These are phyloP conservation scores for Chaetoderma sp. DNA, from an alignment of 2,888 invertebrate genomes.

Conservation along the genomic window DNA sequence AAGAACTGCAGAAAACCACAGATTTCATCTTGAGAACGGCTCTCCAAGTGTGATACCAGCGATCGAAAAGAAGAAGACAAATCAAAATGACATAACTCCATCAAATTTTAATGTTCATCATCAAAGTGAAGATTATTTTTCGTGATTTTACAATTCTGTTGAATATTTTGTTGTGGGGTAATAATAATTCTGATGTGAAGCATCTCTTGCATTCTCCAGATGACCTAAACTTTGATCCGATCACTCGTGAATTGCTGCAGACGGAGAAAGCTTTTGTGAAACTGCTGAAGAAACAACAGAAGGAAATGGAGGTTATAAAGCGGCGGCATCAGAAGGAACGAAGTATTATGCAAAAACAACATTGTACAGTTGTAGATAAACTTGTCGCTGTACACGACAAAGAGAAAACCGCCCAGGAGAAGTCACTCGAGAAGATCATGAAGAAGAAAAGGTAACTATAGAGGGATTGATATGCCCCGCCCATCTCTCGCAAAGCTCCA, in stretches of 20 bases:
- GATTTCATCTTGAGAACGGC: no score
- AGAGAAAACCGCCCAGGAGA: slow-evolving; percentile 63
- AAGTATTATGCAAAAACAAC: slow-evolving; percentile 82
- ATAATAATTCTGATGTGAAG: no score
- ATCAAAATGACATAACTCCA: no score
- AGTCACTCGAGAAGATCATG: slow-evolving; percentile 74
- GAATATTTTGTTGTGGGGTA: no score
- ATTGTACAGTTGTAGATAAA: slow-evolving; percentile 92
- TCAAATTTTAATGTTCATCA: no score
- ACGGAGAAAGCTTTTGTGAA: slow-evolving; percentile 73
- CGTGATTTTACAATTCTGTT: no score
- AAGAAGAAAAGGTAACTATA: slow-evolving; percentile 77
- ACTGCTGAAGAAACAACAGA: slow-evolving; percentile 93
- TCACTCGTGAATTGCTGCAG: slow-evolving; percentile 63
- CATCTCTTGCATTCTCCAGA: slow-evolving; percentile 45
- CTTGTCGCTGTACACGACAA: slow-evolving; percentile 76
- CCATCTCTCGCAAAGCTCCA: no score
- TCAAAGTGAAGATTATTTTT: no score
- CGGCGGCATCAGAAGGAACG: slow-evolving; percentile 96
- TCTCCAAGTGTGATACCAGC: no score
- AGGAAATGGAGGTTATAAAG: slow-evolving; percentile 88
- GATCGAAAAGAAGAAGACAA: no score
- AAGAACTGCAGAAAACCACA: no score
- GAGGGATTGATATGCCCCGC: no score
- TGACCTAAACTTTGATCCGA: slow-evolving; percentile 61